Base-by-base conservation (phyloP, 1,140 invertebrate genomes). In the Danaus melanippus region DNA sequence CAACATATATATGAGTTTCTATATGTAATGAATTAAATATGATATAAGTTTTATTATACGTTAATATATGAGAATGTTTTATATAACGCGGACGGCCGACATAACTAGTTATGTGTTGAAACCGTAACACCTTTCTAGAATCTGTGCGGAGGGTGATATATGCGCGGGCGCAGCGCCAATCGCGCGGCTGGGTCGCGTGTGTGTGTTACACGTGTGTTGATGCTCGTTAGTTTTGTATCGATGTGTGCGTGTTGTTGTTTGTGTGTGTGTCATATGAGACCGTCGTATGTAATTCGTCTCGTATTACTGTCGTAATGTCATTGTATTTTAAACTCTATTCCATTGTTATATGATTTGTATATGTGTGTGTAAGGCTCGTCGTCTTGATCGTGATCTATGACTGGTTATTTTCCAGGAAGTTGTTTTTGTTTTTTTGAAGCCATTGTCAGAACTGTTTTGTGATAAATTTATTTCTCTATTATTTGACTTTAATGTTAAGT, bases 101-200 rank as follows among this genome's bases (percentile, higher is more conserved):
- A 65, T 65, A 72, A 72, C 69, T 43, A 47, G 68, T 71, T 60
- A 57, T 57, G 45, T 72, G 69, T 69, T 67, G 62, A 72, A 65
- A 67, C 59, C 48, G 39, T 60, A 58, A 69, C 71, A 70, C 81
- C 79, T 84, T 84, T 83, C 79, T 83, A 84, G 79, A 82, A 82
- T 79, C 78, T 79, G 69, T 32, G 21, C 21, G 74, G 62, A 76
- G 77, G 77, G 69, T 72, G 76, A 78, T 78, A 76, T 79, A 76
- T 80, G 80, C 75, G 68, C 68, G 45, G n/a, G 70, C 70, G 68
- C 68, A 69, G 42, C 50, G 60, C 73, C 69, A 77, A 77, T 75
- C 66, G 63, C n/a, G 45, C 9, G 15, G 12, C 55, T 1, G n/a
- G 42, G 9, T 8, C 42, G 2, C 4, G n/a, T 58, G 74, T 69